A percentile compares a stretch with the other conserved stretches of the same genome.
Evolutionary conservation across 2,797 vertebrate species (phyloP).

Genomic region (Uromys caudimaculatus): DNA sequence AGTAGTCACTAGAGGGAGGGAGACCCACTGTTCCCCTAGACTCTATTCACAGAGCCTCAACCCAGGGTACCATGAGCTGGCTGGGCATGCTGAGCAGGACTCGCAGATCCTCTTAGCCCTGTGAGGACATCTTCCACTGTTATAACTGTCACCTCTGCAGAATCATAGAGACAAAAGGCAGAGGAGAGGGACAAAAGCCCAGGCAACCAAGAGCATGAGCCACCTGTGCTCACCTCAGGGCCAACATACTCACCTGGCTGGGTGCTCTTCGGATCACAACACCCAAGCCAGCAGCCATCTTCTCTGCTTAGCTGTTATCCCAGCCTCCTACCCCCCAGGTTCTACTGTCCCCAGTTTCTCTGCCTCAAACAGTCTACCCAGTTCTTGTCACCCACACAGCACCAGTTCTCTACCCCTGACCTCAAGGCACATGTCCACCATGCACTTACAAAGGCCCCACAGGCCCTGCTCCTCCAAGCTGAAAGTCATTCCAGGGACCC

Average conservation of each 20-base stretch:
- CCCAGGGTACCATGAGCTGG: background rate
- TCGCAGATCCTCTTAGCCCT: background rate
- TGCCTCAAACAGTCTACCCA: background rate
- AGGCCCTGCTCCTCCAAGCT: background rate
- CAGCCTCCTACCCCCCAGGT: background rate
- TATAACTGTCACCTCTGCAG: background rate
- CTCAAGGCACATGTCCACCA: background rate
- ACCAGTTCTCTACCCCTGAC: background rate
- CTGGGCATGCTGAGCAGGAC: background rate
- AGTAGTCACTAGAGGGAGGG: background rate
- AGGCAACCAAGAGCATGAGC: background rate
- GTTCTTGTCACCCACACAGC: background rate
- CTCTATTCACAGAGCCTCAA: fast-evolving
- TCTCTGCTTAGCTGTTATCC: background rate
- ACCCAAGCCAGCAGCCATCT: background rate
- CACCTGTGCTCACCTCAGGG: background rate
- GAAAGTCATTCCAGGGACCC: background rate
- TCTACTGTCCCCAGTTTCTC: background rate
- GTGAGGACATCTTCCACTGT: background rate
- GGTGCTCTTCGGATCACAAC: background rate
- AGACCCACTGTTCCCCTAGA: background rate
- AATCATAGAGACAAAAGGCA: background rate
- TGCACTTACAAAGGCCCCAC: background rate
- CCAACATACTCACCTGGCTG: background rate
- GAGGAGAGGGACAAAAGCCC: background rate